These are phyloP conservation scores for Catonia carolina DNA, from an alignment of 2,888 invertebrate species.

Conservation along the genomic window DNA sequence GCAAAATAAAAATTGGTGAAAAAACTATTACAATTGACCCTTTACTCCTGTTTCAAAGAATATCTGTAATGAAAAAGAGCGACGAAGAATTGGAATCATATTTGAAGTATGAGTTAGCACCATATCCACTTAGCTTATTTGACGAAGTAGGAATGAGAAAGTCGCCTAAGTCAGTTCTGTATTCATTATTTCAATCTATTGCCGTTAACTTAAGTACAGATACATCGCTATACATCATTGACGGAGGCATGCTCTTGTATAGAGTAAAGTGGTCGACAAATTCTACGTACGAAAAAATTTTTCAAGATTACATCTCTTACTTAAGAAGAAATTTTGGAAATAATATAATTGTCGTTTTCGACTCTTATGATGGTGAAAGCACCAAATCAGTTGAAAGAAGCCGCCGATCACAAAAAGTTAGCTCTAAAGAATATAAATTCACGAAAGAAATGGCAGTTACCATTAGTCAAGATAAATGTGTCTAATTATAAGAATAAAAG, in stretches of 20 bases:
- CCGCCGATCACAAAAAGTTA: background rate
- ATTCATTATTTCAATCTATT: slow-evolving; percentile 23
- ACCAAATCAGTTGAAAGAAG: slow-evolving; percentile 1
- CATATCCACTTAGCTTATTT: slow-evolving; percentile 31
- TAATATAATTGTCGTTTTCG: slow-evolving; percentile 32
- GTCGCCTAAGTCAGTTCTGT: slow-evolving; percentile 9
- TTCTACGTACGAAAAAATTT: slow-evolving; percentile 29
- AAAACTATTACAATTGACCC: slow-evolving; percentile 30
- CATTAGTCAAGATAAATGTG: slow-evolving; percentile 10
- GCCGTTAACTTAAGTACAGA: background rate
- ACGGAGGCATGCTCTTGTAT: slow-evolving; percentile 29
- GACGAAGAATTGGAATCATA: slow-evolving; percentile 28
- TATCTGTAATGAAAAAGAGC: slow-evolving; percentile 17
- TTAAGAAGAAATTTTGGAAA: slow-evolving; percentile 31
- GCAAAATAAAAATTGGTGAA: slow-evolving; percentile 24
- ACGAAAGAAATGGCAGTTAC: slow-evolving; percentile 5
- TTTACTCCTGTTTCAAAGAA: slow-evolving; percentile 32
- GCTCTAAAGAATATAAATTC: slow-evolving; percentile 9
- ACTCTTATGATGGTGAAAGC: slow-evolving; percentile 31
- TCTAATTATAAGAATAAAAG: slow-evolving; percentile 6
- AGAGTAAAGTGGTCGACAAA: slow-evolving; percentile 21
- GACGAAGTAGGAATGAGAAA: slow-evolving; percentile 32
- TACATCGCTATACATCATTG: slow-evolving; percentile 20
- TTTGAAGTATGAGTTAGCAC: slow-evolving; percentile 33
- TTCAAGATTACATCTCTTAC: slow-evolving; percentile 33